These are phyloP conservation scores for Chaitophorus viminalis DNA, from an alignment of 2,888 invertebrate species.

Conservation along the genomic window DNA sequence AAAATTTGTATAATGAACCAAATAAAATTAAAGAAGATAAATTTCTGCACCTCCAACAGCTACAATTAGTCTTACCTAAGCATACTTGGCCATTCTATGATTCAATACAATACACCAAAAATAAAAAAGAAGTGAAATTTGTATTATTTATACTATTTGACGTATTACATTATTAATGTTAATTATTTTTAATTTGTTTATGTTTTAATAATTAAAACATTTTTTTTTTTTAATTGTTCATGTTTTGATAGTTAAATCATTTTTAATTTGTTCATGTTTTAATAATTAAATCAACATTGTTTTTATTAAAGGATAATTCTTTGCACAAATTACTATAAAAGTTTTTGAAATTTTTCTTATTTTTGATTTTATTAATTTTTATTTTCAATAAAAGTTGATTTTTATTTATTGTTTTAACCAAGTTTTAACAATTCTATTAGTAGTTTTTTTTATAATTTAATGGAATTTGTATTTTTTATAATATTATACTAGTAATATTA, in stretches of 20 bases:
- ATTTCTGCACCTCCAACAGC: background rate
- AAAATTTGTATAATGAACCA: background rate
- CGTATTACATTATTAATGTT: background rate
- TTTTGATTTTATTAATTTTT: no score
- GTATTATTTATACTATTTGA: background rate
- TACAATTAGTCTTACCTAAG: conserved; percentile 10
- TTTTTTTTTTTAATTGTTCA: no score
- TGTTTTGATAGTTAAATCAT: no score
- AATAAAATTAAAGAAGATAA: conserved; percentile 12
- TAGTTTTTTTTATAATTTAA: background rate
- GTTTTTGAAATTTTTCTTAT: background rate
- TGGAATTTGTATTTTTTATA: background rate
- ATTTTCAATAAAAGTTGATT: no score
- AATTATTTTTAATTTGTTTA: background rate
- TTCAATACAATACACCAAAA: background rate
- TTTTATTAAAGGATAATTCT: background rate
- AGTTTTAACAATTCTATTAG: no score
- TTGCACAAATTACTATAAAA: background rate
- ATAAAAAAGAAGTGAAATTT: background rate
- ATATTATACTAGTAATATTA: background rate
- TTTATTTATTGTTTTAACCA: no score
- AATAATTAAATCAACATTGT: conserved; percentile 2
- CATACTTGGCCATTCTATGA: conserved; percentile 29
- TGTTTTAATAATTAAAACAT: background rate
- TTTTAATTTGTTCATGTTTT: no score